phyloP scores from a whole-genome alignment of 2,797 vertebrate species.

The Coracias cyanogaster region DNA sequence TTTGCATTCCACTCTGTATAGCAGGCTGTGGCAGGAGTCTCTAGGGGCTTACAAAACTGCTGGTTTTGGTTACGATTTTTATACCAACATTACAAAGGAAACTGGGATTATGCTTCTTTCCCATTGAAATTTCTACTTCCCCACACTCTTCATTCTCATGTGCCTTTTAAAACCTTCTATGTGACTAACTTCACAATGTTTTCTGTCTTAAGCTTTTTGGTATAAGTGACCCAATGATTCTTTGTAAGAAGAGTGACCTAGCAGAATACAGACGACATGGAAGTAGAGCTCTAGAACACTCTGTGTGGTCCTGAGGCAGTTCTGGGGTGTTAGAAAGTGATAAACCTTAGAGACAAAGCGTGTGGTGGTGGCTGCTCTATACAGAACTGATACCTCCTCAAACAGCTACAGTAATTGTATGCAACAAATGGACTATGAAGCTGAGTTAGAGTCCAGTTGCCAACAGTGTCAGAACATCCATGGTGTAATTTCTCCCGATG shows the following conservation, averaged over 20 bases:
- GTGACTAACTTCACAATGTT: background rate
- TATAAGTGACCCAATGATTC: background rate
- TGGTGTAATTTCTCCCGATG: background rate
- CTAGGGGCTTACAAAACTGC: background rate
- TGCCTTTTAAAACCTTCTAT: background rate
- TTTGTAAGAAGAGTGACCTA: background rate
- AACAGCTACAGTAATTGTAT: background rate
- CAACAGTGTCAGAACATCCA: background rate
- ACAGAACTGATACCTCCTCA: background rate
- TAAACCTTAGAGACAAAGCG: background rate
- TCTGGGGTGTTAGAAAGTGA: background rate
- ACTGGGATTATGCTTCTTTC: background rate
- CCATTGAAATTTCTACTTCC: background rate
- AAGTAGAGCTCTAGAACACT: background rate
- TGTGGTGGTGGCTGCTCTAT: background rate
- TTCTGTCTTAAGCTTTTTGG: background rate
- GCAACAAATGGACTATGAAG: background rate
- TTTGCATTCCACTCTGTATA: background rate
- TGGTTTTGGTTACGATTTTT: background rate
- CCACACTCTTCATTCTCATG: background rate
- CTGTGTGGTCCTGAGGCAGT: background rate
- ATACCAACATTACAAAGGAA: background rate
- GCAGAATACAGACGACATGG: background rate
- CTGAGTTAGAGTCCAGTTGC: background rate
- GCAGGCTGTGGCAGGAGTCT: background rate